Base-by-base conservation (phyloP, 30 jellyfish, hydroid and myxozoan genomes). In the Nemopilema nomurai region DNA sequence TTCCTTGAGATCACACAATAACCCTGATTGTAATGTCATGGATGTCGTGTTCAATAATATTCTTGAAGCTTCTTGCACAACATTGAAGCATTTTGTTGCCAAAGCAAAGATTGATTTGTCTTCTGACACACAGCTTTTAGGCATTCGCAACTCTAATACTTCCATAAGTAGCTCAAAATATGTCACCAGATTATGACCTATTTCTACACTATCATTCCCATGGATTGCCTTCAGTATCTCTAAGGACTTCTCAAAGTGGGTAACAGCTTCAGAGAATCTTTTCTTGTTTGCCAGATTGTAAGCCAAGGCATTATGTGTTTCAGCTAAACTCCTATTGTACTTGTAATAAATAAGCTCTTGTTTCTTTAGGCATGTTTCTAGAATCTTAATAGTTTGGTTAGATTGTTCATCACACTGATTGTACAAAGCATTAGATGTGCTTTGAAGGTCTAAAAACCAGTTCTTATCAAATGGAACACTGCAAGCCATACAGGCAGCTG, bases 171-270 rank as follows among this genome's bases (percentile, higher is more conserved):
- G 50, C 49, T 89, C 99, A 1, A 96, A 64, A 32, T 84, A 69
- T 82, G 94, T 94, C 51, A 84, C 85, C 73, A 89, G 22, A n/a
- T 67, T 91, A 62, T 83, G 80, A 27, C 96, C 93, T 41, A 77
- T 80, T 70, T 94, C 99, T 51, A 88, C 86, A 53, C 99, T 89
- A 28, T 85, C 83, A 23, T 86, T 90, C 4, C 97, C 99, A 67
- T 79, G 74, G 28, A 49, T 49, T n/a, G 21, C n/a, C 28, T 51
- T 64, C 20, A 62, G 49, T 28, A 89, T 76, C 29, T 57, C 84
- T 25, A 94, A 78, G 51, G 95, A 74, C 53, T 85, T 74, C 33
- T 79, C 85, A 57, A 89, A 69, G 74, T 70, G 89, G 23, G 0
- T 17, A 80, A 75, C 68, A 9, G 97, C 87, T 24, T 79, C 62